Percentiles rank a stretch among this genome's conserved stretches.
phyloP scores from a whole-genome alignment of 2,113 vertebrate species.

The Hemibagrus wyckioides region DNA sequence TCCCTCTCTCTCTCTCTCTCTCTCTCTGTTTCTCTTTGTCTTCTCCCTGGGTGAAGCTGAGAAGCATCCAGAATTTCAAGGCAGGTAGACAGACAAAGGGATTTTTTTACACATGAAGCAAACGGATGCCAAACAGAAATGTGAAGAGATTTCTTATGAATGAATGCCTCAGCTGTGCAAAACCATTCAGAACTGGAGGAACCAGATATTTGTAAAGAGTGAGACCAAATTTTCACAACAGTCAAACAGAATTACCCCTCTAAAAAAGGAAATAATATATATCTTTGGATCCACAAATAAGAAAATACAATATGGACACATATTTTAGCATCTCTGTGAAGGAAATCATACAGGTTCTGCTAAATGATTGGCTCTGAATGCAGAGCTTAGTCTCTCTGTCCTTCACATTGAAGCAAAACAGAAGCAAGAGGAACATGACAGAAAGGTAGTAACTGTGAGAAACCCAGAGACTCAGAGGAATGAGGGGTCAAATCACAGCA shows the following conservation, averaged over 20 bases:
- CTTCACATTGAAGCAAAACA: slow-evolving; percentile 42
- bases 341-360: neutral
- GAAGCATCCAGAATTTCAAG: slow-evolving; percentile 6
- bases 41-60: neutral
- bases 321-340: neutral
- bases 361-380: slow-evolving; percentile 48
- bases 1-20: neutral
- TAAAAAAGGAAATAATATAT: neutral
- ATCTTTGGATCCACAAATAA: neutral
- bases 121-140: neutral
- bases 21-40: neutral
- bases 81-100: neutral
- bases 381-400: slow-evolving; percentile 28
- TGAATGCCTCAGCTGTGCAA: neutral
- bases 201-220: neutral
- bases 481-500: slow-evolving; percentile 26
- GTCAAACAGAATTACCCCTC: neutral
- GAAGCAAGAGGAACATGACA: slow-evolving; percentile 69
- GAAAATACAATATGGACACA: neutral
- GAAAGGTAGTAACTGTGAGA: slow-evolving; percentile 23
- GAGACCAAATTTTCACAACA: neutral
- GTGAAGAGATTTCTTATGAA: neutral
- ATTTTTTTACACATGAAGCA: neutral
- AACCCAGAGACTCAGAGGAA: slow-evolving; percentile 30
- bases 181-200: neutral